Evolutionary conservation across 1,140 invertebrate genomes (phyloP).

Genomic region (Camponotus pennsylvanicus): DNA sequence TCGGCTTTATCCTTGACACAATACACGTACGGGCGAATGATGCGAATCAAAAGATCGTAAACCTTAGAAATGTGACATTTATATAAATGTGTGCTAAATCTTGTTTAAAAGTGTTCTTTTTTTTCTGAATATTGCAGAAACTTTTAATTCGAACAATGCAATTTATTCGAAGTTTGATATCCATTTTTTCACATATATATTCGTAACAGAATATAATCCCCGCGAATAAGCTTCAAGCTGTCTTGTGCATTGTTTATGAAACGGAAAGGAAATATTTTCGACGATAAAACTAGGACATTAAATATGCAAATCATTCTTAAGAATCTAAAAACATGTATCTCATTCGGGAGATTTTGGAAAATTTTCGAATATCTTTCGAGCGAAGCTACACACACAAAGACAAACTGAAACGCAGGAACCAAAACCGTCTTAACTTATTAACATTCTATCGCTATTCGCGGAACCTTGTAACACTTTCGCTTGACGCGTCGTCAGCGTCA

Average conservation of each 20-base stretch:
- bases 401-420: background rate
- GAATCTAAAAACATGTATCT: background rate
- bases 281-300: background rate
- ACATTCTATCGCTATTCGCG: constrained; percentile 55
- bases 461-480: constrained; percentile 72
- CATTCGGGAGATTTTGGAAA: background rate
- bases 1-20: constrained; percentile 42
- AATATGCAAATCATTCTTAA: no score
- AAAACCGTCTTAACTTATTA: background rate
- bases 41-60: constrained; percentile 13
- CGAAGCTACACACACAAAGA: background rate
- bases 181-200: no score
- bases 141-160: background rate
- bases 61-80: background rate
- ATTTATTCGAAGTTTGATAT: background rate
- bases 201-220: no score
- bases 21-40: constrained; percentile 7
- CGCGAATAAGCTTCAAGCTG: no score
- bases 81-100: background rate
- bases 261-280: no score
- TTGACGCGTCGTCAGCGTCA: constrained; percentile 62
- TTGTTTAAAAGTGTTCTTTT: background rate
- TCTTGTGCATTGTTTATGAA: background rate
- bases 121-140: background rate
- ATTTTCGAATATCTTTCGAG: background rate